Conservation (phyloP, 2,888 invertebrate genomes). For the Augochlorella aurata region DNA sequence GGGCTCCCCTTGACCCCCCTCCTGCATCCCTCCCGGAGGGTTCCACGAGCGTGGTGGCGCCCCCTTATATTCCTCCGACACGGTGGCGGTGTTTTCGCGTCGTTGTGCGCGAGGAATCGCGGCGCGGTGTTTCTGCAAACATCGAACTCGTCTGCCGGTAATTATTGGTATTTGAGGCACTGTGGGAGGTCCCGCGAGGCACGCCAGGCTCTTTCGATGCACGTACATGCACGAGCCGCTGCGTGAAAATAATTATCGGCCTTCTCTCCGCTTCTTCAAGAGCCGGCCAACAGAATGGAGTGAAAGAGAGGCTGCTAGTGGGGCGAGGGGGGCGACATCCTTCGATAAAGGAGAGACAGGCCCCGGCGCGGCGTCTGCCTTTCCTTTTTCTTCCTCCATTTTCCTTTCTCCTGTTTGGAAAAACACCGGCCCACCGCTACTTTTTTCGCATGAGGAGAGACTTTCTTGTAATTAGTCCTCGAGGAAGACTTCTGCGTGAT, state of each 20-base stretch:
- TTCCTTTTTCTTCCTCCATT: conserved; percentile 35
- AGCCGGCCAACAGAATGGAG: conserved; percentile 13
- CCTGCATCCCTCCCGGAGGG: background rate
- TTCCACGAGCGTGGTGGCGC: conserved; percentile 19
- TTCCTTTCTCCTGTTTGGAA: conserved; percentile 19
- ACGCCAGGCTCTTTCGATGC: conserved; percentile 59
- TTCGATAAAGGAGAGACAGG: conserved; percentile 49
- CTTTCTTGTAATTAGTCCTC: conserved; percentile 4
- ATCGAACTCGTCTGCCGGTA: conserved; percentile 66
- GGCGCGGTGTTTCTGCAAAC: conserved; percentile 63
- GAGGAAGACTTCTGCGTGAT: no score
- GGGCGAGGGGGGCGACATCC: conserved; percentile 18
- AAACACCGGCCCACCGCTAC: background rate
- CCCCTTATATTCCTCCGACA: conserved; percentile 19
- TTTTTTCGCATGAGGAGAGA: background rate
- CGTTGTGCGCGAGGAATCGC: conserved; percentile 49
- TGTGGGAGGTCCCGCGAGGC: conserved; percentile 69
- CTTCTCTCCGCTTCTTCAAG: conserved; percentile 56
- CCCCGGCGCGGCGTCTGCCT: conserved; percentile 15
- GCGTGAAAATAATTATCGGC: conserved; percentile 73
- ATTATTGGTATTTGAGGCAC: conserved; percentile 68
- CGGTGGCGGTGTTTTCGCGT: conserved; percentile 46
- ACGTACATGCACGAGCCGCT: conserved; percentile 64
- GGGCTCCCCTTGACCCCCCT: background rate
- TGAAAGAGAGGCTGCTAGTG: conserved; percentile 30